Percentiles rank a stretch among this genome's conserved stretches.
These are phyloP conservation scores for Odocoileus hemionus DNA, from an alignment of 2,113 vertebrate species.

Conservation along the genomic window DNA sequence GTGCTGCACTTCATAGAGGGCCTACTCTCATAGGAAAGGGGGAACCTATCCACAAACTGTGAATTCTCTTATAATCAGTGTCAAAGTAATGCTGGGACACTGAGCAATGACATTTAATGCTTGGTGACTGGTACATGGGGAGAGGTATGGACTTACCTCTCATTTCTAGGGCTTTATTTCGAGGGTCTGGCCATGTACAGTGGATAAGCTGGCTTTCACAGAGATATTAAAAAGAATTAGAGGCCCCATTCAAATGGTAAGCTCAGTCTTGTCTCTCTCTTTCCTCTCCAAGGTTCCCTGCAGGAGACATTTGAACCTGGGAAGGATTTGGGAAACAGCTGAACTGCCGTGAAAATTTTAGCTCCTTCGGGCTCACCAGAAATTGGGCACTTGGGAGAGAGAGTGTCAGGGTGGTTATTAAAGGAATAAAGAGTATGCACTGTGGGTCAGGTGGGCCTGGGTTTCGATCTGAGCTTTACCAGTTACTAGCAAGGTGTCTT, in stretches of 20 bases:
- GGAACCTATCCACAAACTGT: not conserved
- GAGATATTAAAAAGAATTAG: not conserved
- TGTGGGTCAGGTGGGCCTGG: not conserved
- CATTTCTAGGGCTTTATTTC: not conserved
- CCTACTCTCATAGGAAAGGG: not conserved
- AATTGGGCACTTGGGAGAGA: not conserved
- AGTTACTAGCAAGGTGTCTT: not conserved
- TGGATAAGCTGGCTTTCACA: not conserved
- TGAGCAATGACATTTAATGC: not conserved
- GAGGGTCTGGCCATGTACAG: not conserved
- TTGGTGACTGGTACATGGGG: not conserved
- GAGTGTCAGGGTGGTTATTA: not conserved
- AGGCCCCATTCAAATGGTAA: not conserved
- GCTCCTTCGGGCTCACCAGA: not conserved
- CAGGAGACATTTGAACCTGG: not conserved
- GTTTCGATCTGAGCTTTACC: not conserved
- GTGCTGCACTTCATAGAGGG: not conserved
- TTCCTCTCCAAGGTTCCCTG: not conserved
- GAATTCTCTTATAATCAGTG: not conserved
- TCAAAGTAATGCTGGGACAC: not conserved
- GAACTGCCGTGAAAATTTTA: not conserved
- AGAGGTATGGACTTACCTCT: not conserved
- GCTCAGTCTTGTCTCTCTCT: not conserved
- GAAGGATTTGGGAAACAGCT: not conserved
- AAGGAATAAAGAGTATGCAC: not conserved